Percentiles rank a stretch among this genome's conserved stretches.
Conservation (phyloP, 2,113 vertebrate genomes). For the Megalops atlanticus region DNA sequence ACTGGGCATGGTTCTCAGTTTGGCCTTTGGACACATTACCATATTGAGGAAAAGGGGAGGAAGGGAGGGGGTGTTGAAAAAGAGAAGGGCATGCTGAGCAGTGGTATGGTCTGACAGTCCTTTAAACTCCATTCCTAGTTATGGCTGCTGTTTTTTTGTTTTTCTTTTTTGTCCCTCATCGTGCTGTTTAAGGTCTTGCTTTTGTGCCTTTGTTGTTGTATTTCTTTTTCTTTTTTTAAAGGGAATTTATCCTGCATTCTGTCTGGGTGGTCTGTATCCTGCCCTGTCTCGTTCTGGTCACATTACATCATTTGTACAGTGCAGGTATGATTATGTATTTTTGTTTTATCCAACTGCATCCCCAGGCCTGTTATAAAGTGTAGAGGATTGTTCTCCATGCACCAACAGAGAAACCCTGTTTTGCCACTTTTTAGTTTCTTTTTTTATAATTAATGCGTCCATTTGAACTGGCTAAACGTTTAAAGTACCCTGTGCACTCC, state of each 20-base stretch:
- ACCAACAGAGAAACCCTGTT: conserved; percentile 49
- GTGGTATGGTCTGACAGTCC: background rate
- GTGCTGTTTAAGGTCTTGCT: too few species aligned
- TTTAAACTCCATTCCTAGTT: background rate
- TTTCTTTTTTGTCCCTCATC: conserved; percentile 31
- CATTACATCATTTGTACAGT: background rate
- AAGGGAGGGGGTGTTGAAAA: background rate
- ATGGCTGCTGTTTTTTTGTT: background rate
- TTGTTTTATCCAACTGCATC: background rate
- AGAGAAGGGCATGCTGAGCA: background rate
- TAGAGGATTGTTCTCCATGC: conserved; percentile 40
- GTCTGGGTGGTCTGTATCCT: background rate
- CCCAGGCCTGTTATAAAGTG: background rate
- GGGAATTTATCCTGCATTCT: conserved; percentile 30
- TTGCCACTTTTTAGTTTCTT: conserved; percentile 50
- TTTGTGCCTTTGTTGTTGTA: conserved; percentile 24
- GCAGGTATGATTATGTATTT: conserved; percentile 1
- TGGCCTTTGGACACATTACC: background rate
- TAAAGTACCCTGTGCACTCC: background rate
- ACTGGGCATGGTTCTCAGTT: background rate
- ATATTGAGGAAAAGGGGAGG: background rate
- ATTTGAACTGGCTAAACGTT: background rate
- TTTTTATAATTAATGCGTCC: conserved; percentile 27
- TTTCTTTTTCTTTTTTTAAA: conserved; percentile 35
- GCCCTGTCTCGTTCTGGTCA: background rate